Conservation (phyloP, 2,888 invertebrate genomes). For the Schizotus pectinicornis region DNA sequence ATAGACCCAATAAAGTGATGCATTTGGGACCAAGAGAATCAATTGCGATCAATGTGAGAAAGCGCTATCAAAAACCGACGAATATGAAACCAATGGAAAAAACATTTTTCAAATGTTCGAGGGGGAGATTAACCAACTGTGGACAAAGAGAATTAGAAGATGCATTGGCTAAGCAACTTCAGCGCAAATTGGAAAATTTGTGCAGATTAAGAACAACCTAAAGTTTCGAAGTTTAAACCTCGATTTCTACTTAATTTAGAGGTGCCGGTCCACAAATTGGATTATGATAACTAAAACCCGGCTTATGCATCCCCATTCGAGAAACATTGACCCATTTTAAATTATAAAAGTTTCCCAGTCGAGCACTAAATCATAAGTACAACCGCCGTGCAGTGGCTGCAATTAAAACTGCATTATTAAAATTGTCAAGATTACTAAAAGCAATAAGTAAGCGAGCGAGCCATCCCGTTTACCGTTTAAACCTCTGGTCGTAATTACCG, state of each 20-base stretch:
- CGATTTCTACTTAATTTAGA: slow-evolving; percentile 13
- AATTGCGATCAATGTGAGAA: too few relatives aligned
- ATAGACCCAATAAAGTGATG: too few relatives aligned
- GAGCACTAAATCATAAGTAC: slow-evolving; percentile 39
- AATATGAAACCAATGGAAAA: too few relatives aligned
- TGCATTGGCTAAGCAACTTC: too few relatives aligned
- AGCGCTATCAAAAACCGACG: too few relatives aligned
- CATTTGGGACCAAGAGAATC: too few relatives aligned
- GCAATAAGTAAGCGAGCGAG: slow-evolving; percentile 34
- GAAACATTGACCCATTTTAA: slow-evolving; percentile 35
- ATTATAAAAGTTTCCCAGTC: slow-evolving; percentile 34
- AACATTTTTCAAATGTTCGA: too few relatives aligned
- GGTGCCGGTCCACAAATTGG: slow-evolving; percentile 22
- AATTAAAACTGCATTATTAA: slow-evolving; percentile 45
- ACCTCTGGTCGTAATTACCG: slow-evolving; percentile 1
- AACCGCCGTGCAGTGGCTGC: slow-evolving; percentile 38
- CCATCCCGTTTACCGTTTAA: not conserved
- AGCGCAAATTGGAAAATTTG: too few relatives aligned
- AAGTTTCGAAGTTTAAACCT: slow-evolving; percentile 2
- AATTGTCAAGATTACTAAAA: slow-evolving; percentile 40
- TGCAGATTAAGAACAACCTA: too few relatives aligned
- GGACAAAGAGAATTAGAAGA: too few relatives aligned
- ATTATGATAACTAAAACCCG: slow-evolving; percentile 28
- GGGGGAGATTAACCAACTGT: too few relatives aligned
- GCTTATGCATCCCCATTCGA: slow-evolving; percentile 15